phyloP scores from a whole-genome alignment of 2,888 invertebrate genomes.

The Cerastoderma edule region DNA sequence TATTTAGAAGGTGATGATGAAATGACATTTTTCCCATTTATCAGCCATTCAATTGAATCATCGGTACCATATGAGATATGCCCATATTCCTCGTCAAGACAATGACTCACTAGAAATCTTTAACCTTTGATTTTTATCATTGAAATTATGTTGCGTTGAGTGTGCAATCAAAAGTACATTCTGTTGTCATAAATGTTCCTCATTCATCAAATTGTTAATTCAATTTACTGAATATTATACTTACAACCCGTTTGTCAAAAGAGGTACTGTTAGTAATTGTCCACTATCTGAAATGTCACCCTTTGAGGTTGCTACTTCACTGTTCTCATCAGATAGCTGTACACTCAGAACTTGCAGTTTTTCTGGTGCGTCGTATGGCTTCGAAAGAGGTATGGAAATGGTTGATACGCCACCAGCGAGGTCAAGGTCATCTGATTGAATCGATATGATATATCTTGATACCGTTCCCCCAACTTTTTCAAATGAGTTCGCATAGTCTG shows the following conservation, averaged over 20 bases:
- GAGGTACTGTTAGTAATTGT: neutral
- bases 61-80: too few relatives aligned
- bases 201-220: too few relatives aligned
- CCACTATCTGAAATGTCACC: neutral
- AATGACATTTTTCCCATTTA: too few relatives aligned
- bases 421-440: neutral
- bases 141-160: neutral
- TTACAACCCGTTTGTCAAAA: conserved; percentile 2
- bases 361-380: neutral
- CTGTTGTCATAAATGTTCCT: too few relatives aligned
- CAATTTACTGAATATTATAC: neutral
- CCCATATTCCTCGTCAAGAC: too few relatives aligned
- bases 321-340: neutral
- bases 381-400: neutral
- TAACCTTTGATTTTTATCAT: too few relatives aligned
- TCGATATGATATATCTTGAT: neutral
- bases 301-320: neutral
- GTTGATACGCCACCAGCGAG: neutral
- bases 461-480: neutral
- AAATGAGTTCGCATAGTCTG: neutral
- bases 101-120: too few relatives aligned
- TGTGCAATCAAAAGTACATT: too few relatives aligned
- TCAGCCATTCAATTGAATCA: too few relatives aligned
- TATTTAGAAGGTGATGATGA: too few relatives aligned
- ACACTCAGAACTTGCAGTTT: neutral